A percentile compares a stretch with the other conserved stretches of the same genome.
phyloP scores from a whole-genome alignment of 2,888 invertebrate genomes.

The Limnephilus lunatus region DNA sequence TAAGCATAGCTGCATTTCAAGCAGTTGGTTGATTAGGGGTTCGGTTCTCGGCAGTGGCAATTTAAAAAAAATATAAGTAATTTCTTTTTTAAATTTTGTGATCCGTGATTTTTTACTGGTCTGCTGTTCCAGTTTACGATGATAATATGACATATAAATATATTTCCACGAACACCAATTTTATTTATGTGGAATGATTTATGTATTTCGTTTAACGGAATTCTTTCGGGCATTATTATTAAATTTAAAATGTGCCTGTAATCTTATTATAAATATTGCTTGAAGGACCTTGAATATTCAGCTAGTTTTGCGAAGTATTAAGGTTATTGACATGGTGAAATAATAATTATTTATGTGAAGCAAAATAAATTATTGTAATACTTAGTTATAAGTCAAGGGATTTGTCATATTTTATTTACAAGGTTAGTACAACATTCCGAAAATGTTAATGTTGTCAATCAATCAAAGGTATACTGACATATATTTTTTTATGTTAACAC shows the following conservation, averaged over 20 bases:
- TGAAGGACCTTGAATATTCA: not conserved
- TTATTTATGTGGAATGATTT: not conserved
- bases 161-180: not conserved
- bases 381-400: not conserved
- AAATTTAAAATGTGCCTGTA: not conserved
- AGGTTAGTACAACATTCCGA: too few species aligned
- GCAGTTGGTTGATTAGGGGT: too few species aligned
- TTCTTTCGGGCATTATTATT: too few species aligned
- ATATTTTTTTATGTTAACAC: too few species aligned
- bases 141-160: not conserved
- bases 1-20: too few species aligned
- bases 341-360: not conserved
- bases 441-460: too few species aligned
- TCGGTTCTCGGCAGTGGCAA: too few species aligned
- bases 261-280: not conserved
- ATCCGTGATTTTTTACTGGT: too few species aligned
- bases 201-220: not conserved
- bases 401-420: too few species aligned
- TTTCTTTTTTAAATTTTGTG: too few species aligned
- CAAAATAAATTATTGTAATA: not conserved
- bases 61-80: too few species aligned
- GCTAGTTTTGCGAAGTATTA: not conserved
- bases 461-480: too few species aligned
- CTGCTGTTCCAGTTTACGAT: not conserved
- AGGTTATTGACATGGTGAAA: not conserved